Percentiles rank a stretch among this genome's conserved stretches.
Evolutionary conservation across 2,888 invertebrate species (phyloP).

Genomic region (Azorinus chamasolen): DNA sequence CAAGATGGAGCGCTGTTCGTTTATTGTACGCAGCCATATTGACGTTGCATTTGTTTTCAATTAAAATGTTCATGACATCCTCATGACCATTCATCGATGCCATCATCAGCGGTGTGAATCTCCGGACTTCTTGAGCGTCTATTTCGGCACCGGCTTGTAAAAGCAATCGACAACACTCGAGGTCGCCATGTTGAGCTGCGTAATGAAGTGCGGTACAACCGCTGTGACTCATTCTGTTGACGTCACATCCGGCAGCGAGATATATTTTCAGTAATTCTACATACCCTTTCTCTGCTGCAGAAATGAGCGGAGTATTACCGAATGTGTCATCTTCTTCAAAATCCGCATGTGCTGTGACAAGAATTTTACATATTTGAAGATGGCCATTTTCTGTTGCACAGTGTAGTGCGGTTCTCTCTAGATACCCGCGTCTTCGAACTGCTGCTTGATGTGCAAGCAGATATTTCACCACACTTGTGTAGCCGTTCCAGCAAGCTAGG

Average conservation of each 20-base stretch:
- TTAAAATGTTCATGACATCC: constrained; percentile 75
- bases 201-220: constrained; percentile 81
- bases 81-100: constrained; percentile 82
- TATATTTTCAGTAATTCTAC: constrained; percentile 76
- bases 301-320: constrained; percentile 80
- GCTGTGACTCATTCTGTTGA: constrained; percentile 80
- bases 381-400: constrained; percentile 82
- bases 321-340: constrained; percentile 81
- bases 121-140: constrained; percentile 82
- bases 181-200: constrained; percentile 79
- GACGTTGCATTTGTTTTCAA: constrained; percentile 80
- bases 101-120: constrained; percentile 85
- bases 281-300: constrained; percentile 81
- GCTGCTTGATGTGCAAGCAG: constrained; percentile 77
- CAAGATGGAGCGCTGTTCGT: constrained; percentile 81
- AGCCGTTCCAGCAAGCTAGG: constrained; percentile 79
- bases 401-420: constrained; percentile 81
- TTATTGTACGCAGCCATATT: constrained; percentile 81
- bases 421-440: constrained; percentile 77
- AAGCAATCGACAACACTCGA: constrained; percentile 76
- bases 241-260: constrained; percentile 77
- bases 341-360: constrained; percentile 77
- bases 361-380: constrained; percentile 73
- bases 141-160: constrained; percentile 80
- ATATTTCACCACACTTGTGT: constrained; percentile 77